Base-by-base conservation (phyloP, 2,888 invertebrate species). In the Podotricha telesiphe region DNA sequence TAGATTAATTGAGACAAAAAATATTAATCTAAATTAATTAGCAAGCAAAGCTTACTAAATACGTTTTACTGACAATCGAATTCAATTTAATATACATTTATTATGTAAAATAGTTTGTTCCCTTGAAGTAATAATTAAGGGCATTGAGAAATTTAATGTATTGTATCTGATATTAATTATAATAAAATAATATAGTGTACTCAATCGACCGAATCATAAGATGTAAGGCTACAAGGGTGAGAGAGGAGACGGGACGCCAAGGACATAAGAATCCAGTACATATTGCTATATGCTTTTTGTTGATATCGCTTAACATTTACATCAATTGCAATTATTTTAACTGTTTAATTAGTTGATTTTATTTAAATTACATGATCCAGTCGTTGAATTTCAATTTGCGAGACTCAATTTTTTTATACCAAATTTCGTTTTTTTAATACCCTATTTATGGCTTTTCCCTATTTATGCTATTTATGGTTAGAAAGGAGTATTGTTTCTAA, bases 201-300 rank as follows among this genome's bases (percentile, higher is more conserved):
- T 47, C 64, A 61, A 20, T 45, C 40, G 56, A 42, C 45, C 48
- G 59, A 53, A 64, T 51, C 59, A 45, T 40, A 53, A 55, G 55
- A 51, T 42, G 68, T 64, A 47, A 59, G 50, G 51, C 63, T 51
- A 17, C 58, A 58, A 50, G 59, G 68, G 53, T 58, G 11, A 51
- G 62, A 62, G 59, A 65, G 64, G 66, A 67, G 62, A 55, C 69
- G 62, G 48, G 61, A 42, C 61, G n/a, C 59, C 67, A 70, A 70
- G 70, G 70, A 34, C 67, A 63, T 42, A 40, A 37, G 48, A 63
- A 56, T 68, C 64, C 68, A 63, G 56, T 68, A 11, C 19, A 19
- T 20, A 42, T 56, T 48, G 34, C 48, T 13, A 34, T 37, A 40
- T 20, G 13, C 42, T 59, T 70, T 64, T 67, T 70, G 53, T 51